Percentiles rank a stretch among this genome's conserved stretches.
Conservation (phyloP, 2,797 vertebrate species). For the Manis crassicaudata region DNA sequence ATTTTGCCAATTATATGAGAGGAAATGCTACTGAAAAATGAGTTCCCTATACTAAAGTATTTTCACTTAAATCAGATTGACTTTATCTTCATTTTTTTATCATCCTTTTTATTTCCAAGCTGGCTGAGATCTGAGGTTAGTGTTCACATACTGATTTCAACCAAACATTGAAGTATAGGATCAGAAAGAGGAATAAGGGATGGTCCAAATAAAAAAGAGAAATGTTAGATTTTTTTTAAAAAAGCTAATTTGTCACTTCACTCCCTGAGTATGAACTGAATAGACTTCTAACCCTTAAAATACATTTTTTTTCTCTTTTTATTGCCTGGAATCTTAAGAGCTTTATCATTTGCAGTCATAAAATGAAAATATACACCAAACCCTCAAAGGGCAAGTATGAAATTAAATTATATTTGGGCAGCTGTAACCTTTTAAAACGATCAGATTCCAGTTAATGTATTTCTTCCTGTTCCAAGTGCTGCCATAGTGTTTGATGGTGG, state of each 20-base stretch:
- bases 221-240: slow-evolving; percentile 74
- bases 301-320: slow-evolving; percentile 84
- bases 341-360: slow-evolving; percentile 91
- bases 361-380: slow-evolving; percentile 92
- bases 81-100: slow-evolving; percentile 28
- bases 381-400: slow-evolving; percentile 91
- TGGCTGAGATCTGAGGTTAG: slow-evolving; percentile 54
- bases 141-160: slow-evolving; percentile 72
- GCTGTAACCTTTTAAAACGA: slow-evolving; percentile 91
- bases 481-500: slow-evolving; percentile 90
- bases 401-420: slow-evolving; percentile 93
- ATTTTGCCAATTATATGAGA: neutral
- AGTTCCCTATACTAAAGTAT: neutral
- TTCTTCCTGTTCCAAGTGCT: slow-evolving; percentile 90
- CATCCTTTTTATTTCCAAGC: slow-evolving; percentile 18
- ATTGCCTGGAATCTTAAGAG: slow-evolving; percentile 90
- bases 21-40: slow-evolving; percentile 7
- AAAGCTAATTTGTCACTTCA: slow-evolving; percentile 84
- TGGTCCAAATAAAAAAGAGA: slow-evolving; percentile 72
- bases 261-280: slow-evolving; percentile 83
- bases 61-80: slow-evolving; percentile 39
- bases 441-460: slow-evolving; percentile 91
- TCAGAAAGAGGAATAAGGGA: slow-evolving; percentile 69
- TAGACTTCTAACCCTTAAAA: slow-evolving; percentile 88
- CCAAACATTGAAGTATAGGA: slow-evolving; percentile 47